Evolutionary conservation across 2,888 invertebrate species (phyloP), one percentile per base, ranked within the genome.

Genomic region (Cryptocheilus praepositus): DNA sequence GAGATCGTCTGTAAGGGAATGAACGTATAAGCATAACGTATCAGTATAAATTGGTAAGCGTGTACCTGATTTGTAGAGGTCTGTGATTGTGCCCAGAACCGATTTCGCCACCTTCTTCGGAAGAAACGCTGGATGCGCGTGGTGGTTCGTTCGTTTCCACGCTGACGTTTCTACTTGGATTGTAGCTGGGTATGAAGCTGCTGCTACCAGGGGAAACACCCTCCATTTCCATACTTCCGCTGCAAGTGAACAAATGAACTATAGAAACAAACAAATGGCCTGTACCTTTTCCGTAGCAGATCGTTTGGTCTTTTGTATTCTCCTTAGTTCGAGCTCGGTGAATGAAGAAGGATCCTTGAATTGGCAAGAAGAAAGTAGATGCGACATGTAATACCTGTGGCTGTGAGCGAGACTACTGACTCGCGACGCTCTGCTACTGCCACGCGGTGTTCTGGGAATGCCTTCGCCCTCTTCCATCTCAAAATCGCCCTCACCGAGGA

Each of bases 321-420:
- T 19, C 46, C 5, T 5, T 22, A 21, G 22, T 28, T n/a, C n/a
- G n/a, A n/a, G n/a, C n/a, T n/a, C n/a, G n/a, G 45, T 22, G 3
- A 52, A 58, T 28, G 28, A 58, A 15, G 44, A 19, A 18, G 16
- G 19, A 13, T 57, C 3, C 28, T 15, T 25, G 22, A n/a, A 25
- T 28, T 19, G n/a, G 16, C 51, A 5, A 28, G n/a, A n/a, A n/a
- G n/a, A n/a, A n/a, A n/a, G n/a, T n/a, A n/a, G n/a, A n/a, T n/a
- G n/a, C n/a, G n/a, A n/a, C n/a, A n/a, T n/a, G n/a, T n/a, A n/a
- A 75, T 85, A 92, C 92, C 92, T 92, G 86, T 94, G 94, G 80
- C 94, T 94, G 83, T 94, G 94, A 65, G 93, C 93, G 15, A 94
- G 90, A 87, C 93, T 93, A 73, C 93, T 93, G 43, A 93, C 92